Evolutionary conservation across 2,888 invertebrate species (phyloP).

Genomic region (Acrobasis consociella): DNA sequence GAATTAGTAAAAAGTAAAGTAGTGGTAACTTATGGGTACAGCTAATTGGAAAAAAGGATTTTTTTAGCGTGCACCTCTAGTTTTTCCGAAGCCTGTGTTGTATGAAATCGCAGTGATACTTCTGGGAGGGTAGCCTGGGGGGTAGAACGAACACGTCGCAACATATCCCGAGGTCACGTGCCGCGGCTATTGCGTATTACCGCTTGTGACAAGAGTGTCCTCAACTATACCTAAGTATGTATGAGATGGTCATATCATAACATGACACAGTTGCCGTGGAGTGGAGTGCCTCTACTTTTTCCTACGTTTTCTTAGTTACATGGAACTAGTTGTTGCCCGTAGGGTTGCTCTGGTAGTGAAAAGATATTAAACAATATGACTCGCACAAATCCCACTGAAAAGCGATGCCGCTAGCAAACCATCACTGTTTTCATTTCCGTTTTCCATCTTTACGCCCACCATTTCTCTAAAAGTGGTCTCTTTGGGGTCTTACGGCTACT

Average conservation of each 20-base stretch:
- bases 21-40: too few species aligned
- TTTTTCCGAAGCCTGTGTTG: conserved; percentile 38
- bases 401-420: background rate
- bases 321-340: too few species aligned
- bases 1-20: too few species aligned
- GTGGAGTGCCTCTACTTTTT: too few species aligned
- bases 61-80: conserved; percentile 20
- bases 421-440: background rate
- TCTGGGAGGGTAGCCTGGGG: conserved; percentile 63
- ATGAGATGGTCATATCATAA: too few species aligned
- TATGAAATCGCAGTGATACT: conserved; percentile 73
- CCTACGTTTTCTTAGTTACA: too few species aligned
- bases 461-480: too few species aligned
- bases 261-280: too few species aligned
- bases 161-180: conserved; percentile 65
- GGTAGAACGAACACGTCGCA: conserved; percentile 68
- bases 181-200: conserved; percentile 67
- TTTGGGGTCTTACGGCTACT: too few species aligned
- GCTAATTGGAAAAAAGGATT: background rate
- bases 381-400: background rate
- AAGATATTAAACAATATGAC: too few species aligned
- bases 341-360: too few species aligned
- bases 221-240: background rate
- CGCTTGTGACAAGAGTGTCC: conserved; percentile 29
- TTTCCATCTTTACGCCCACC: background rate